A percentile compares a stretch with the other conserved stretches of the same genome.
phyloP scores from a whole-genome alignment of 2,113 vertebrate species.

The Dipodomys ordii region DNA sequence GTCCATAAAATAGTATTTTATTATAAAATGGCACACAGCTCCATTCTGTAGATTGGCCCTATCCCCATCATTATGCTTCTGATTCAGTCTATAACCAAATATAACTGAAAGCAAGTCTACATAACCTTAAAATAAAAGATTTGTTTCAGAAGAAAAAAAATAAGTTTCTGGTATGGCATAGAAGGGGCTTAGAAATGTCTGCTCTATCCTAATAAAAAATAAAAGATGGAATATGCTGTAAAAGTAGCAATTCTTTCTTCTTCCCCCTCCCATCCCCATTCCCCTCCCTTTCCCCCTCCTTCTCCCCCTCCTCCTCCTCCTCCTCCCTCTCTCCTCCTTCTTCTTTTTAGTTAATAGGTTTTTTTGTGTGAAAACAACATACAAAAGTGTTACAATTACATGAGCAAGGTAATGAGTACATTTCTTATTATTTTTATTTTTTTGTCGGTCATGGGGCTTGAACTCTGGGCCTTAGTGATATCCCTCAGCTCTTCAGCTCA shows the following conservation, averaged over 20 bases:
- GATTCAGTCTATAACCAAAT: conserved; percentile 29
- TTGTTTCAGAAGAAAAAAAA: conserved; percentile 56
- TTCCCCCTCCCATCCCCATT: no score
- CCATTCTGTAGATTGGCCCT: neutral
- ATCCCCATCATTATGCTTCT: neutral
- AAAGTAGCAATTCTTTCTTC: neutral
- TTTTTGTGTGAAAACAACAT: no score
- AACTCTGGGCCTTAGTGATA: no score
- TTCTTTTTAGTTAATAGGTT: no score
- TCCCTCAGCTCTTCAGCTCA: no score
- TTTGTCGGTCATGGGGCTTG: no score
- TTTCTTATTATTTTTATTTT: no score
- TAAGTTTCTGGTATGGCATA: neutral
- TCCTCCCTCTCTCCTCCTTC: no score
- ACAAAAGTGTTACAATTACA: no score
- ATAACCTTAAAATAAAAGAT: conserved; percentile 62
- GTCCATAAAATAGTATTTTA: conserved; percentile 7
- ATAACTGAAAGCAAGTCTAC: conserved; percentile 36
- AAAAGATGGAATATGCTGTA: neutral
- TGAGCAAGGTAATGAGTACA: no score
- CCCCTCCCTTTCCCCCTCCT: no score
- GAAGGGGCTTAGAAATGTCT: neutral
- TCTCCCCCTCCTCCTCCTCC: no score
- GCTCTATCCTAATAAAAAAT: neutral
- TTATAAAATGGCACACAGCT: conserved; percentile 32